Conservation (phyloP, 1,140 invertebrate species). For the Sinella curviseta region DNA sequence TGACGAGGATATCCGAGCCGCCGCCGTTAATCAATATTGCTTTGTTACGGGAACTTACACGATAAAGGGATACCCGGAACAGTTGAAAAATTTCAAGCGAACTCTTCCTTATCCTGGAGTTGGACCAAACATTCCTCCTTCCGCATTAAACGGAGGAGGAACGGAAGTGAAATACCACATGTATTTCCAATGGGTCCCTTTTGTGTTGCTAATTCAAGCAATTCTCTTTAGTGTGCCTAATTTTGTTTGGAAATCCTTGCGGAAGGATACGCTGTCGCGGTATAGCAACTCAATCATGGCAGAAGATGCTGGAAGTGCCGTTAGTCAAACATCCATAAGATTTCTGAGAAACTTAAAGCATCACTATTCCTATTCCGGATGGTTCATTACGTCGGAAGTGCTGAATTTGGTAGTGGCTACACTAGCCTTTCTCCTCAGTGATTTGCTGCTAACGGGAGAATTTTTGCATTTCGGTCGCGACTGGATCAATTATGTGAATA, state of each 20-base stretch:
- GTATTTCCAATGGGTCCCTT: slow-evolving; percentile 59
- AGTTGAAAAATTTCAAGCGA: slow-evolving; percentile 10
- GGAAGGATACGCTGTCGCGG: not conserved
- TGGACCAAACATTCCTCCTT: slow-evolving; percentile 27
- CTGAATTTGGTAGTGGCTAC: not conserved
- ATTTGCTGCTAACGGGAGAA: not conserved
- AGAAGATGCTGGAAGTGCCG: not conserved
- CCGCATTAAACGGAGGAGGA: slow-evolving; percentile 35
- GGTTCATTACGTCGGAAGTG: not conserved
- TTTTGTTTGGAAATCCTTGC: slow-evolving; percentile 52
- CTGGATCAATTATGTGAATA: not conserved
- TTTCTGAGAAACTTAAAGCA: not conserved
- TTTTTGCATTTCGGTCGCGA: not conserved
- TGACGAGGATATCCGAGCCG: slow-evolving; percentile 50
- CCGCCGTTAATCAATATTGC: slow-evolving; percentile 52
- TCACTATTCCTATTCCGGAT: not conserved
- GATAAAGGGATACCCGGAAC: slow-evolving; percentile 40
- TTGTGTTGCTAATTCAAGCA: slow-evolving; percentile 57
- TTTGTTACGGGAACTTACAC: slow-evolving; percentile 55
- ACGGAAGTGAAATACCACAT: slow-evolving; percentile 46
- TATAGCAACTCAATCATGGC: not conserved
- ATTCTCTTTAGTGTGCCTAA: slow-evolving; percentile 55
- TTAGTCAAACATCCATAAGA: not conserved
- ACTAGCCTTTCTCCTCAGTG: not conserved
- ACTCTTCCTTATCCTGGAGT: slow-evolving; percentile 50